Evolutionary conservation across 2,113 vertebrate species (phyloP).

Genomic region (Vidua macroura): DNA sequence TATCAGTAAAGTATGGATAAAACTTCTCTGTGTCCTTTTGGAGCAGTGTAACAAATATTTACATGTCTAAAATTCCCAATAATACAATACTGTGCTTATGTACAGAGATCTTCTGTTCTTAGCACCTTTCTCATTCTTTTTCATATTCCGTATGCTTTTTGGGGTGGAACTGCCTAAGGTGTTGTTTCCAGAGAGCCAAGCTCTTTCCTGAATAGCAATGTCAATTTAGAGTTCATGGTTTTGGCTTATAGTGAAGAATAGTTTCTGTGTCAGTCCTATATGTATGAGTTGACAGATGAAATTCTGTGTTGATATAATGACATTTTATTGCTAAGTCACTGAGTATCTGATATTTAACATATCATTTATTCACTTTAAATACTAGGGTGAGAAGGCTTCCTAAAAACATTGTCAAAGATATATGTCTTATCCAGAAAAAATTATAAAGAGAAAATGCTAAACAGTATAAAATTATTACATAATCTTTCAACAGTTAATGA

Average conservation of each 20-base stretch:
- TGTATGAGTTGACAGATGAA: not conserved
- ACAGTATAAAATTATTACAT: not conserved
- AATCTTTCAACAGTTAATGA: not conserved
- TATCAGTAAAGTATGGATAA: not conserved
- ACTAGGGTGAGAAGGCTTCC: not conserved
- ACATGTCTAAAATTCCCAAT: not conserved
- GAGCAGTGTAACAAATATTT: not conserved
- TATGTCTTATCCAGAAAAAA: not conserved
- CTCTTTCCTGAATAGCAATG: not conserved
- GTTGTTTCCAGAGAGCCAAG: not conserved
- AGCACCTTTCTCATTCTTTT: not conserved
- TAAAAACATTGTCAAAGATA: not conserved
- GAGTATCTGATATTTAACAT: not conserved
- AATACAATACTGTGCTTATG: not conserved
- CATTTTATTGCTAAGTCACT: not conserved
- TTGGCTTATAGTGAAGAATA: not conserved
- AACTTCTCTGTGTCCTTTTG: not conserved
- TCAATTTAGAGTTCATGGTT: not conserved
- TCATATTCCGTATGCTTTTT: not conserved
- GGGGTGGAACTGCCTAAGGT: not conserved
- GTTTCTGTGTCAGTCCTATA: not conserved
- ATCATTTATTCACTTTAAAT: not conserved
- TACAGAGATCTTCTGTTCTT: not conserved
- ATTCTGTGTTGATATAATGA: not conserved
- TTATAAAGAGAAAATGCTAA: not conserved